Evolutionary conservation across 2,888 invertebrate species (phyloP), one percentile per base, ranked within the genome.

Genomic region (Ametastegia equiseti): DNA sequence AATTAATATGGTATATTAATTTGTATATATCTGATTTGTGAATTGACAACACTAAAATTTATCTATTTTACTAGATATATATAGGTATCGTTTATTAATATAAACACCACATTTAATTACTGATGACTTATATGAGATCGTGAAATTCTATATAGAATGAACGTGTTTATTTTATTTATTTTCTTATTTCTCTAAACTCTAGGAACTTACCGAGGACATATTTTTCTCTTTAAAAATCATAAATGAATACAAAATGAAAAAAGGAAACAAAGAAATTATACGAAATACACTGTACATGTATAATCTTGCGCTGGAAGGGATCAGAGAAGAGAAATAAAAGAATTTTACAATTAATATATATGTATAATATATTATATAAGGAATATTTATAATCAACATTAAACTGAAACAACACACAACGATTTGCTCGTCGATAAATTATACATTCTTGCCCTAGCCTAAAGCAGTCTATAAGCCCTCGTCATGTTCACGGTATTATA

Each of bases 391-490:
- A 75, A 54, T 54, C 36, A 75, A 75, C 75, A 54, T 75, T 54
- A 75, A 75, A 39, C 23, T 75, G 23, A 39, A 75, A 63, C 42
- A 78, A 78, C 78, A 78, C 60, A 60, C 23, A 78, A 60, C 60
- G 63, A 78, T 78, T 78, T 78, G n/a, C 36, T 75, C 71, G 27
- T 78, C 23, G 54, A 78, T 60, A 78, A 78, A 78, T 78, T 78
- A 78, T 78, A 78, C 86, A 86, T 83, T 86, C 82, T 84, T 83
- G 83, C 71, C 83, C 86, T 87, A 87, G 83, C 81, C 87, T 89
- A 87, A 84, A 88, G 86, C 87, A 88, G 88, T 88, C 88, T 88
- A 88, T 88, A 87, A 88, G 88, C 88, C 86, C 87, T 88, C 83
- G 83, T 86, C 84, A 83, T 83, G 84, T 82, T 81, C 83, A 83